These are phyloP conservation scores for Junonia oenone DNA, from an alignment of 2,888 invertebrate genomes.

Conservation along the genomic window DNA sequence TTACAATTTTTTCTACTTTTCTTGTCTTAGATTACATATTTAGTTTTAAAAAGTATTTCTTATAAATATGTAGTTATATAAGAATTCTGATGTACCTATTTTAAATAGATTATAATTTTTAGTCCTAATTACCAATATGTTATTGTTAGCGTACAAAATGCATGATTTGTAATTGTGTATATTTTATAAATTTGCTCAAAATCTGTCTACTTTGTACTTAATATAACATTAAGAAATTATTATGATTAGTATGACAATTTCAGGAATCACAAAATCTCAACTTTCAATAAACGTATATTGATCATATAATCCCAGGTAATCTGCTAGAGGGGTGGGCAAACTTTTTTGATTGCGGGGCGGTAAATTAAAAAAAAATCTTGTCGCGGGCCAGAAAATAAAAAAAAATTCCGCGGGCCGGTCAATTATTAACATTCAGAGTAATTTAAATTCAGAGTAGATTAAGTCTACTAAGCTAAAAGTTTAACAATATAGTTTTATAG, in stretches of 20 bases:
- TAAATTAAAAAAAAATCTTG: no score
- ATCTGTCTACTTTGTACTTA: background rate
- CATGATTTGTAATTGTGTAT: no score
- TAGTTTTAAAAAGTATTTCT: background rate
- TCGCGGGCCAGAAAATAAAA: no score
- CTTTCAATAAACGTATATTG: background rate
- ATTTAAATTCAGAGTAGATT: no score
- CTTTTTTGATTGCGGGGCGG: no score
- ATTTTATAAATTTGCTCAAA: slow-evolving; percentile 11
- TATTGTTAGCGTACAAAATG: slow-evolving; percentile 14
- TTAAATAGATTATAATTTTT: background rate
- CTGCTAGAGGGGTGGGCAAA: no score
- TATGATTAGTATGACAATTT: background rate
- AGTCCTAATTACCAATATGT: background rate
- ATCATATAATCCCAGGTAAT: background rate
- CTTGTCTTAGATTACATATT: background rate
- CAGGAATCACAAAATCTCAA: background rate
- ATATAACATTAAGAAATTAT: background rate
- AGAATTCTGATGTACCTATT: background rate
- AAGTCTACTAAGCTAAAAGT: no score
- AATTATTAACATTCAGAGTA: no score
- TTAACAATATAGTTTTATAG: no score
- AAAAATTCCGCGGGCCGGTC: no score
- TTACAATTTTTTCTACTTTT: background rate
- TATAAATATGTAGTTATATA: background rate